Conservation (phyloP, 2,113 vertebrate genomes). For the Glaucomys volans region DNA sequence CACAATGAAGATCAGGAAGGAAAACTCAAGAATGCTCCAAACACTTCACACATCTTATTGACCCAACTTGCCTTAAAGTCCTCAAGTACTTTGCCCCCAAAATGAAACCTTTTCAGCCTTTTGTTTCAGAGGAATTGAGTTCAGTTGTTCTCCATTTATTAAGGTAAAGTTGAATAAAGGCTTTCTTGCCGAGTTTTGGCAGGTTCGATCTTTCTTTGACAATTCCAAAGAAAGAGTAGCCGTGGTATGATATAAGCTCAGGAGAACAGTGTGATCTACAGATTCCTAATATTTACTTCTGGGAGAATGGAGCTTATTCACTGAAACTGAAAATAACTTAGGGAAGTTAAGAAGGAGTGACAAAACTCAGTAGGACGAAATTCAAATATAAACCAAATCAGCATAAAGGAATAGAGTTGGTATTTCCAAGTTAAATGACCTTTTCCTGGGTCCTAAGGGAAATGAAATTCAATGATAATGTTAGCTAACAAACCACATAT, state of each 20-base stretch:
- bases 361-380: not conserved
- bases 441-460: not conserved
- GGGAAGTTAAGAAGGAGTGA: not conserved
- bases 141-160: not conserved
- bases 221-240: not conserved
- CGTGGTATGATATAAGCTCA: not conserved
- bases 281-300: not conserved
- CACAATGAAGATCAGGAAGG: not conserved
- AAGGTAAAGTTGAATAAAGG: not conserved
- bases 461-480: not conserved
- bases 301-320: not conserved
- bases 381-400: not conserved
- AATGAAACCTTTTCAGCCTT: not conserved
- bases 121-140: not conserved
- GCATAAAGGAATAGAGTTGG: not conserved
- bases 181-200: not conserved
- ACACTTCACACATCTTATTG: not conserved
- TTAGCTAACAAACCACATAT: not conserved
- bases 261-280: not conserved
- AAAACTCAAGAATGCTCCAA: not conserved
- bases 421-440: not conserved
- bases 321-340: not conserved
- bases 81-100: not conserved
- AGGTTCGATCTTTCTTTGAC: not conserved
- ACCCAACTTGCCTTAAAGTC: too few species aligned